These are phyloP conservation scores for Micromys minutus DNA, from an alignment of 2,113 vertebrate genomes.

Conservation along the genomic window DNA sequence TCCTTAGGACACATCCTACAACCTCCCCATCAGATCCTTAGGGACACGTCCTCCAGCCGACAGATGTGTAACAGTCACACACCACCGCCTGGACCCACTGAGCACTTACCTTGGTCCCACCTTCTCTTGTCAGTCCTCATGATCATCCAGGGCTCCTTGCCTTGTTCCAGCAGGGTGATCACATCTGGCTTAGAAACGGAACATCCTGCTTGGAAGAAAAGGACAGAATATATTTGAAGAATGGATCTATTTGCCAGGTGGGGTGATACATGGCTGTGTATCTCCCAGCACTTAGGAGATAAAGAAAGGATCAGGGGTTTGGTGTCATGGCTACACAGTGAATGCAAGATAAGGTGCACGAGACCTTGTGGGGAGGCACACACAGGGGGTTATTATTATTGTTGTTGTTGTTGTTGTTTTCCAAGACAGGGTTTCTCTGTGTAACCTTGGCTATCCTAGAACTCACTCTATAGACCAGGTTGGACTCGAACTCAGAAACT, in stretches of 20 bases:
- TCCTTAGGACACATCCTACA: too few species aligned
- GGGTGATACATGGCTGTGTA: neutral
- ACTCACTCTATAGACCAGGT: neutral
- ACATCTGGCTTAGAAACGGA: slow-evolving; percentile 75
- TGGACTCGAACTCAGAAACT: neutral
- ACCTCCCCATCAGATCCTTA: too few species aligned
- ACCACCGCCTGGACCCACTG: neutral
- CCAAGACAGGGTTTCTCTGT: neutral
- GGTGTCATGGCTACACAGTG: neutral
- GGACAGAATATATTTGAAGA: slow-evolving; percentile 10
- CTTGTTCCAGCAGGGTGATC: slow-evolving; percentile 74
- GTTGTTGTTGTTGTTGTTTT: too few species aligned
- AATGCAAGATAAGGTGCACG: neutral
- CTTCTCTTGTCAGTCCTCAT: slow-evolving; percentile 55
- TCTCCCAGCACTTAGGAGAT: neutral
- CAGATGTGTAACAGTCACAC: neutral
- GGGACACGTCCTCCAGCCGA: neutral
- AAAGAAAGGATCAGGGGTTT: neutral
- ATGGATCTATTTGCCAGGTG: neutral
- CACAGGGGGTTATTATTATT: neutral
- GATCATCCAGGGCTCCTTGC: slow-evolving; percentile 74
- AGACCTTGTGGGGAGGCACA: neutral
- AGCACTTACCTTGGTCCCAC: slow-evolving; percentile 45
- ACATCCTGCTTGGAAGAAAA: slow-evolving; percentile 61
- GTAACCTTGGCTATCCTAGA: neutral